phyloP scores from a whole-genome alignment of 1,140 invertebrate species.

The Augochlora pura region DNA sequence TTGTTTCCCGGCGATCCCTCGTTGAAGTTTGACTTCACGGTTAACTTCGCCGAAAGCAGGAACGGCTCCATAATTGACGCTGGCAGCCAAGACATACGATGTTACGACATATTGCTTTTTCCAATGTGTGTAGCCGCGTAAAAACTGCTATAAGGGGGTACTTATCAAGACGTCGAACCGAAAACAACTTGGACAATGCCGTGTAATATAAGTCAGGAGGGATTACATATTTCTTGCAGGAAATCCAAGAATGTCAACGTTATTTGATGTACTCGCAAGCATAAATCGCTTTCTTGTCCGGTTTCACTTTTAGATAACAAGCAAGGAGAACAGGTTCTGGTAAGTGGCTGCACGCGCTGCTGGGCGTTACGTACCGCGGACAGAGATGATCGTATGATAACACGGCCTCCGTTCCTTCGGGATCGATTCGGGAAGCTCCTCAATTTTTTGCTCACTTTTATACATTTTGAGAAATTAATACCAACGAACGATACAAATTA shows the following conservation, averaged over 20 bases:
- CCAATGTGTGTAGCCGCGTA: not conserved
- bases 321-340: conserved; percentile 42
- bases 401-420: conserved; percentile 2
- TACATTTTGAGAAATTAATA: too few relatives aligned
- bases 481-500: too few relatives aligned
- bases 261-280: conserved; percentile 19
- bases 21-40: too few relatives aligned
- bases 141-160: not conserved
- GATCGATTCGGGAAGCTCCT: not conserved
- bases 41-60: too few relatives aligned
- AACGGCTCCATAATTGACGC: not conserved
- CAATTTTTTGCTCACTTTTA: conserved; percentile 30
- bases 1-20: too few relatives aligned
- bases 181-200: not conserved
- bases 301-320: conserved; percentile 34
- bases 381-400: conserved; percentile 43
- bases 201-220: not conserved
- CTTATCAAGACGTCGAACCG: conserved; percentile 17
- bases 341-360: conserved; percentile 21
- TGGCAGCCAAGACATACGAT: not conserved
- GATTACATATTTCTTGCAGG: not conserved
- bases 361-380: conserved; percentile 41
- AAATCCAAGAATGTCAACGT: conserved; percentile 23
- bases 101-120: not conserved
- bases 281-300: conserved; percentile 31